Evolutionary conservation across 2,113 vertebrate genomes (phyloP), one percentile per base, ranked within the genome.

Genomic region (Crypturellus undulatus): DNA sequence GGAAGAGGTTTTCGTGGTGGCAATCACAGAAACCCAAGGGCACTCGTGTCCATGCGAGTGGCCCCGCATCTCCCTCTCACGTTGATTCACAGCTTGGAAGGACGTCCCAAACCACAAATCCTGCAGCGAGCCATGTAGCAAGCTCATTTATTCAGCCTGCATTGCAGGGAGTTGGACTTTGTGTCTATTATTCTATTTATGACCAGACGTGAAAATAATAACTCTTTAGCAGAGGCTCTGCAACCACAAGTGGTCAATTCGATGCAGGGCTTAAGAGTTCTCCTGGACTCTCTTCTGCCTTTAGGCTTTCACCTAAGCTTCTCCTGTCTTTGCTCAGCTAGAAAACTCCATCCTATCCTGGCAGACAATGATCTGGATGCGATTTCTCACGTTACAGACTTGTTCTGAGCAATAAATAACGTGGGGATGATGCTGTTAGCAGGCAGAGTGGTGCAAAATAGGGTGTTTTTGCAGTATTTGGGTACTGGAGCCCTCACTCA

Each of bases 81-180:
- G 71, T 69, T 75, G 91, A 91, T 91, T 95, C 88, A 91, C 67
- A 70, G 62, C 71, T 79, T 91, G 91, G 94, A 49, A 91, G 56
- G 68, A 79, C 84, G 62, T 65, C 84, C 65, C 70, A 85, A 85
- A 91, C 88, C 91, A 93, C 91, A 93, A 89, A 78, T 43, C 67
- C 85, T 93, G 77, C 75, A 60, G 67, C 4, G 32, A 89, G 69
- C 71, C 22, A 0, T 42, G 76, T 32, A 68, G 80, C 91, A 20
- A 51, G 60, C 65, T 69, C 84, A 34, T 58, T 67, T 60, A 49
- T 68, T 62, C 85, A 75, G 72, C 3, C 81, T 62, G 34, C 72
- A n/a, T 22, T 22, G 56, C 67, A 83, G 45, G 67, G 63, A 93
- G 25, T 79, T 43, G 2, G 77, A 30, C 71, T 86, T 91, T 91